Evolutionary conservation across 2,113 vertebrate genomes (phyloP), one percentile per base, ranked within the genome.

Genomic region (Microcebus lehilahytsara): DNA sequence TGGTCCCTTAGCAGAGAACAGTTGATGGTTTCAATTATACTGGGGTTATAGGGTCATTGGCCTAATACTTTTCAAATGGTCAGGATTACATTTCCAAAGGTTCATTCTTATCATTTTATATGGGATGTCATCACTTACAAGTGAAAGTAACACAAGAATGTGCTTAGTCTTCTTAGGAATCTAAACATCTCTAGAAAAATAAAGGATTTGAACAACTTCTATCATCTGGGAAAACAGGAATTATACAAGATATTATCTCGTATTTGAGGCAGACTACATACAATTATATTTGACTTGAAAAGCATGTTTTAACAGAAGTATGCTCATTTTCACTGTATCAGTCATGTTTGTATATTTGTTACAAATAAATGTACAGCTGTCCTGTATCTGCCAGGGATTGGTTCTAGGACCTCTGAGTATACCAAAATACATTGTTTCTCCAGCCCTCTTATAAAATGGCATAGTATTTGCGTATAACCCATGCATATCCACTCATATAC

Each of bases 11-110:
- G 46, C 37, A 78, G n/a, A 93, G 77, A 85, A 74, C 13, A 83
- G n/a, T 27, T 94, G 90, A 93, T 3, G 20, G 37, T 83, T 95
- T 96, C 96, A 96, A 53, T 96, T 98, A 96, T 77, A 6, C 22
- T 6, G 9, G 4, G 75, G 85, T 97, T 94, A 91, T 53, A 81
- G 79, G 71, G 49, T 91, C 85, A 80, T 46, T 89, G 81, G 40
- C 56, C 94, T 79, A 56, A 64, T 96, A 90, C 71, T 93, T 95
- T 91, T 93, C 92, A 97, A 96, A 97, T 97, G 58, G 92, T 93
- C 94, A 93, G 1, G 11, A 93, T 90, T 88, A 81, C 3, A 20
- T 89, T 97, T 96, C 85, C 32, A 92, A 96, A 85, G 20, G 51
- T 79, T 93, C 88, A 75, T 84, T 92, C 23, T 37, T 87, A 92